Percentiles rank a stretch among this genome's conserved stretches.
phyloP scores from a whole-genome alignment of 1,140 invertebrate genomes.

The Catajapyx aquilonaris region DNA sequence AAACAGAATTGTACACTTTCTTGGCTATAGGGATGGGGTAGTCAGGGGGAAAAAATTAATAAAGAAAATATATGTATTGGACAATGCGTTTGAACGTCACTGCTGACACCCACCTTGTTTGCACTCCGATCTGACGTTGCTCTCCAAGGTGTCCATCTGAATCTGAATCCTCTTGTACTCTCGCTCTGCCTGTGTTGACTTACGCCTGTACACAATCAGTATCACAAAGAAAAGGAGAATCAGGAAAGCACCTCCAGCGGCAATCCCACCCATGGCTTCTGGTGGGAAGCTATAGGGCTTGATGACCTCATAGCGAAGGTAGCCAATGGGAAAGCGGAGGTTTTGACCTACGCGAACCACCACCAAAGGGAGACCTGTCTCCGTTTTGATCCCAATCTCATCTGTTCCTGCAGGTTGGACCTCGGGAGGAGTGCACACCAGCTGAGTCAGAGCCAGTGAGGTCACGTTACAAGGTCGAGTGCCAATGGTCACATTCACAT shows the following conservation, averaged over 20 bases:
- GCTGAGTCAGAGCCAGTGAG: slow-evolving; percentile 63
- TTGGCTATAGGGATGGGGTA: no score
- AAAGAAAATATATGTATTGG: slow-evolving; percentile 1
- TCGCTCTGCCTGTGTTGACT: slow-evolving; percentile 82
- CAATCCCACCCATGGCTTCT: slow-evolving; percentile 66
- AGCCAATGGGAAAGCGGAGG: slow-evolving; percentile 66
- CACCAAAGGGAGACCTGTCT: slow-evolving; percentile 59
- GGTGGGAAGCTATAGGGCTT: slow-evolving; percentile 65
- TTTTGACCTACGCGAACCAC: slow-evolving; percentile 74
- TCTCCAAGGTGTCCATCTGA: slow-evolving; percentile 97
- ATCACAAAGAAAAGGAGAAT: slow-evolving; percentile 67
- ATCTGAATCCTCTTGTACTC: slow-evolving; percentile 96
- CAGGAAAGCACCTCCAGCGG: slow-evolving; percentile 58
- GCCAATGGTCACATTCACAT: slow-evolving; percentile 85
- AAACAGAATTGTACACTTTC: no score
- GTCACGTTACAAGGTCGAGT: slow-evolving; percentile 75
- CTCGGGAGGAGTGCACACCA: slow-evolving; percentile 76
- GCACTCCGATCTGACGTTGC: slow-evolving; percentile 91
- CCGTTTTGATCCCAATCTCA: slow-evolving; percentile 53
- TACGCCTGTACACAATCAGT: slow-evolving; percentile 66
- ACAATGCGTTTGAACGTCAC: no score
- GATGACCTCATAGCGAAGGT: slow-evolving; percentile 69
- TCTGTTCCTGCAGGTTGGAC: slow-evolving; percentile 66
- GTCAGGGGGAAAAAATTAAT: slow-evolving; percentile 2
- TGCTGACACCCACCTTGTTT: slow-evolving; percentile 50